Conservation (phyloP, 2,797 vertebrate genomes). For the Hoplostethus atlanticus region DNA sequence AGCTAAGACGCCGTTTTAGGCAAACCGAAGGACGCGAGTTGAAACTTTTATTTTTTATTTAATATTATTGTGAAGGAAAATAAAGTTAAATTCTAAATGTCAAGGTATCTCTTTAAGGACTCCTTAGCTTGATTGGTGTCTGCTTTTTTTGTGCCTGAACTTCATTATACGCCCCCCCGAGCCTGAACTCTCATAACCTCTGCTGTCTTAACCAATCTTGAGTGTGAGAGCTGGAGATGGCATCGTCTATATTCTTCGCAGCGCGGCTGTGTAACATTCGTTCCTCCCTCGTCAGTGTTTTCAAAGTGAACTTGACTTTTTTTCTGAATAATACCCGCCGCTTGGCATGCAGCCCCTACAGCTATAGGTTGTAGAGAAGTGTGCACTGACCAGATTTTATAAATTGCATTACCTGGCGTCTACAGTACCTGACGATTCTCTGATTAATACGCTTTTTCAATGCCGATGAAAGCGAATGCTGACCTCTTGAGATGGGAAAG, state of each 20-base stretch:
- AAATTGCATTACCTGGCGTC: no score
- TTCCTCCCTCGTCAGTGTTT: no score
- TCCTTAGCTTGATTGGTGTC: slow-evolving; percentile 40
- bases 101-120: slow-evolving; percentile 42
- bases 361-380: neutral
- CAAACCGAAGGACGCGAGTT: slow-evolving; percentile 26
- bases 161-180: slow-evolving; percentile 12
- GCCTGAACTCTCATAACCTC: slow-evolving; percentile 21
- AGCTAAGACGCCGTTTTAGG: slow-evolving; percentile 31
- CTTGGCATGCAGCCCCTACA: neutral
- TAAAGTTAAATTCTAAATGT: slow-evolving; percentile 21
- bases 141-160: slow-evolving; percentile 31
- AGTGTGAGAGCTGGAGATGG: slow-evolving; percentile 8
- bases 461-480: no score
- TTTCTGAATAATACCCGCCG: neutral
- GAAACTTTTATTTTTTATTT: neutral
- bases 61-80: slow-evolving; percentile 7
- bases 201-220: slow-evolving; percentile 4
- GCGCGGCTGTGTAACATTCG: neutral
- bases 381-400: neutral
- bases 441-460: no score
- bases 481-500: no score
- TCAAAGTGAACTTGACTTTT: no score
- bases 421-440: neutral
- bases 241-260: neutral